Conservation (phyloP, 2,888 invertebrate genomes). For the Erannis defoliaria region DNA sequence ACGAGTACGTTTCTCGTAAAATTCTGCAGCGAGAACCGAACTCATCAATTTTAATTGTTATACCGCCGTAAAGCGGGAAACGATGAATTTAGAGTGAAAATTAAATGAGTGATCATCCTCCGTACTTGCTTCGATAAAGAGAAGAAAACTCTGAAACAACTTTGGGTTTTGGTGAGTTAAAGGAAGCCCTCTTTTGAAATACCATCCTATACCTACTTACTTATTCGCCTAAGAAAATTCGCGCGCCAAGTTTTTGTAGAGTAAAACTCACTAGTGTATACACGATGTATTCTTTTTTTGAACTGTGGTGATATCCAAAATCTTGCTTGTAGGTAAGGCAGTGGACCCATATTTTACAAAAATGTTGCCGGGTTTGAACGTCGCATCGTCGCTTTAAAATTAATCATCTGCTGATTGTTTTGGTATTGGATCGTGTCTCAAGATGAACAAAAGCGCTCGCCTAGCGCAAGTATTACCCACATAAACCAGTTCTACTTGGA, state of each 20-base stretch:
- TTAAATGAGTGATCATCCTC: slow-evolving; percentile 50
- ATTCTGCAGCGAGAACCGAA: slow-evolving; percentile 40
- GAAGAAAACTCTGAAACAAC: slow-evolving; percentile 58
- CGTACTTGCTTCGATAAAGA: slow-evolving; percentile 42
- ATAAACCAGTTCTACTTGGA: too few relatives aligned
- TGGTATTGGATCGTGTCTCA: too few relatives aligned
- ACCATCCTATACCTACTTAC: slow-evolving; percentile 67
- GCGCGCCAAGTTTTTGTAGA: slow-evolving; percentile 55
- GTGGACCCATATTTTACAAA: too few relatives aligned
- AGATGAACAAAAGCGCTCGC: too few relatives aligned
- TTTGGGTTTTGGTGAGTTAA: slow-evolving; percentile 63
- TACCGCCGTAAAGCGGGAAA: slow-evolving; percentile 42
- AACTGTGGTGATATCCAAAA: too few relatives aligned
- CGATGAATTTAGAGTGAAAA: slow-evolving; percentile 48
- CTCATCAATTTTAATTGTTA: slow-evolving; percentile 48
- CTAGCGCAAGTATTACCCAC: too few relatives aligned
- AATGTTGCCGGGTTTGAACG: too few relatives aligned
- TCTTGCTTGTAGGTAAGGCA: too few relatives aligned
- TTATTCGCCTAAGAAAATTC: slow-evolving; percentile 64
- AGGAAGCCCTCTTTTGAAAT: slow-evolving; percentile 65
- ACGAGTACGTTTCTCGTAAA: slow-evolving; percentile 31
- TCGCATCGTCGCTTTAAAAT: too few relatives aligned
- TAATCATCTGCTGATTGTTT: too few relatives aligned
- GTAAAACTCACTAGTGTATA: slow-evolving; percentile 45
- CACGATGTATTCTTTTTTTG: background rate